Percentiles rank a stretch among this genome's conserved stretches.
These are phyloP conservation scores for Neosilurus hyrtlii DNA, from an alignment of 2,797 vertebrate genomes.

Conservation along the genomic window DNA sequence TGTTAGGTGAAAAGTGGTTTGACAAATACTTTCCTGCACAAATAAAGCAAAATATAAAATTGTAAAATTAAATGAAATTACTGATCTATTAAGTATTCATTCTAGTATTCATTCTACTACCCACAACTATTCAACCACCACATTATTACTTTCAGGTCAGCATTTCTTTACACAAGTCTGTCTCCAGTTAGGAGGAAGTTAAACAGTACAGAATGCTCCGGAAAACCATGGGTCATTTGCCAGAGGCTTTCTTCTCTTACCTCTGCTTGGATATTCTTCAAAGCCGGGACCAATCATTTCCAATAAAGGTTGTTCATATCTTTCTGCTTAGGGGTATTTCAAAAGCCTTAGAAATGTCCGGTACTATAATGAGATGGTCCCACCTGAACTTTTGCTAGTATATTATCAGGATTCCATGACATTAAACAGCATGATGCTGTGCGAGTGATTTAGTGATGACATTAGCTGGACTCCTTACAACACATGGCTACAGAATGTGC, in stretches of 20 bases:
- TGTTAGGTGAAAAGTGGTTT: neutral
- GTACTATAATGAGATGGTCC: constrained; percentile 10
- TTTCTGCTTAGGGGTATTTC: constrained; percentile 12
- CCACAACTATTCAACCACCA: neutral
- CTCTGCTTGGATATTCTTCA: constrained; percentile 81
- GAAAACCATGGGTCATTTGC: constrained; percentile 77
- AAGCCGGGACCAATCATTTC: constrained; percentile 77
- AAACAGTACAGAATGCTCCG: constrained; percentile 65
- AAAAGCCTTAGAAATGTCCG: constrained; percentile 32
- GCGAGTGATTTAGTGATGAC: neutral
- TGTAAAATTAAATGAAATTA: neutral
- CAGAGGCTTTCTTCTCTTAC: constrained; percentile 60
- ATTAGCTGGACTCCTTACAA: neutral
- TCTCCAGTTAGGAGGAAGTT: constrained; percentile 8
- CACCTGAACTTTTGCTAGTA: neutral
- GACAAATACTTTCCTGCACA: neutral
- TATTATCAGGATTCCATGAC: constrained; percentile 13
- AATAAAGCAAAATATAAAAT: neutral
- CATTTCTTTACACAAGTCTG: constrained; percentile 5
- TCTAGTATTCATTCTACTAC: neutral
- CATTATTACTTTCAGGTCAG: neutral
- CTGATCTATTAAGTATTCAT: neutral
- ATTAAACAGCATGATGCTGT: neutral
- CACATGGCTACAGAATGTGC: neutral
- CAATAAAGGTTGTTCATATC: constrained; percentile 42